Percentiles rank a stretch among this genome's conserved stretches.
phyloP scores from a whole-genome alignment of 2,888 invertebrate genomes.

The Cataglyphis cursor region DNA sequence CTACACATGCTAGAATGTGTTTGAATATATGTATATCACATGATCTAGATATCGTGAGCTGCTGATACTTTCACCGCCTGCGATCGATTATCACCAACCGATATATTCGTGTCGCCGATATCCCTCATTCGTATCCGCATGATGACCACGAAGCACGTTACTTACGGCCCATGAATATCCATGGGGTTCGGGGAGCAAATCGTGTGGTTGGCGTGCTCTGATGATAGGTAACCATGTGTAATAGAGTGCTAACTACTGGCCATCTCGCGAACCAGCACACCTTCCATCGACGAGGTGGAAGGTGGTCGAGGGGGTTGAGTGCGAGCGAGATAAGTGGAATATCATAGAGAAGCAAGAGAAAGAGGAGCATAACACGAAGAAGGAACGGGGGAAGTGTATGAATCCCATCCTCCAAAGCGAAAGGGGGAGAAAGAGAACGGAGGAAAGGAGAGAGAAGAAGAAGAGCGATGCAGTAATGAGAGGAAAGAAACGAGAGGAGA shows the following conservation, averaged over 20 bases:
- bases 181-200: constrained; percentile 77
- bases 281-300: constrained; percentile 61
- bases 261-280: constrained; percentile 81
- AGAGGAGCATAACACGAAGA: constrained; percentile 56
- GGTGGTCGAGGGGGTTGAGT: constrained; percentile 35
- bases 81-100: constrained; percentile 71
- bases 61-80: constrained; percentile 50
- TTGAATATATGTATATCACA: constrained; percentile 55
- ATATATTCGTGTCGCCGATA: constrained; percentile 61
- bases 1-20: background rate
- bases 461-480: constrained; percentile 56
- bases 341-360: constrained; percentile 32
- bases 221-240: constrained; percentile 85
- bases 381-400: constrained; percentile 43
- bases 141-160: constrained; percentile 69
- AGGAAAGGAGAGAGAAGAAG: constrained; percentile 44
- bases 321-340: constrained; percentile 43
- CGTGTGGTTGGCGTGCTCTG: constrained; percentile 81
- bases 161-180: constrained; percentile 80
- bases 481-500: constrained; percentile 52
- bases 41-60: constrained; percentile 39
- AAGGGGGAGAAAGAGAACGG: constrained; percentile 20
- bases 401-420: constrained; percentile 53
- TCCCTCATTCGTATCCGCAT: constrained; percentile 52
- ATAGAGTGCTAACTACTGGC: constrained; percentile 85